Conservation (phyloP, 2,797 vertebrate genomes). For the Aeoliscus strigatus region DNA sequence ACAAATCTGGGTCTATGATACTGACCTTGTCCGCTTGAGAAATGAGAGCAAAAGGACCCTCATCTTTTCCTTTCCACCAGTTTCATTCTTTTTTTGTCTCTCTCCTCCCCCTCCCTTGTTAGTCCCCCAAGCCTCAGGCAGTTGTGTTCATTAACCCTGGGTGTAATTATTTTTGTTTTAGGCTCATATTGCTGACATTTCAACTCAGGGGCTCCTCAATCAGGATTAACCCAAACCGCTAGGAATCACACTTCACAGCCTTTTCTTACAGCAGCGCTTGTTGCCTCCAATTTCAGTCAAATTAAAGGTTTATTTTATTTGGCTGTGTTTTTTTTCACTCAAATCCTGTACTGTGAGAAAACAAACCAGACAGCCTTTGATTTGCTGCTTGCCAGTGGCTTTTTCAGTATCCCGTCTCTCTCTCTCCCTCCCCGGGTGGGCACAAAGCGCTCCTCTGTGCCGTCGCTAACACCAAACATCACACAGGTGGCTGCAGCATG, state of each 20-base stretch:
- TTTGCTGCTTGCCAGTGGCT: conserved; percentile 53
- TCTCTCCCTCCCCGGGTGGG: conserved; percentile 11
- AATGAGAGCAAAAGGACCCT: too few species aligned
- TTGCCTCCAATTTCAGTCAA: conserved; percentile 77
- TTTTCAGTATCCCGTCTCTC: too few species aligned
- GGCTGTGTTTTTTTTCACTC: conserved; percentile 57
- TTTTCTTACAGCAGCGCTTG: conserved; percentile 67
- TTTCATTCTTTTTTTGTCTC: conserved; percentile 12
- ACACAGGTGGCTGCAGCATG: conserved; percentile 45
- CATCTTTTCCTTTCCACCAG: conserved; percentile 17
- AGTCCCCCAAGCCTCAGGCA: conserved; percentile 46
- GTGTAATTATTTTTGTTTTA: conserved; percentile 77
- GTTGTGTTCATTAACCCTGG: conserved; percentile 71
- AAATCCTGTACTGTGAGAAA: conserved; percentile 59
- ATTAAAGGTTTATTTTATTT: conserved; percentile 77
- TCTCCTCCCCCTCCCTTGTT: conserved; percentile 17
- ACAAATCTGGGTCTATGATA: too few species aligned
- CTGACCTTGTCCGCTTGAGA: too few species aligned
- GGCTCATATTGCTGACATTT: conserved; percentile 78
- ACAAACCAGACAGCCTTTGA: conserved; percentile 67
- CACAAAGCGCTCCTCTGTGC: conserved; percentile 56
- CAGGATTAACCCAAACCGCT: conserved; percentile 76
- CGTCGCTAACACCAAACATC: conserved; percentile 11
- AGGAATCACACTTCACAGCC: conserved; percentile 70
- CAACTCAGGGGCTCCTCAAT: conserved; percentile 75